Evolutionary conservation across 2,113 vertebrate genomes (phyloP), one percentile per base, ranked within the genome.

Genomic region (Dromiciops gliroides): DNA sequence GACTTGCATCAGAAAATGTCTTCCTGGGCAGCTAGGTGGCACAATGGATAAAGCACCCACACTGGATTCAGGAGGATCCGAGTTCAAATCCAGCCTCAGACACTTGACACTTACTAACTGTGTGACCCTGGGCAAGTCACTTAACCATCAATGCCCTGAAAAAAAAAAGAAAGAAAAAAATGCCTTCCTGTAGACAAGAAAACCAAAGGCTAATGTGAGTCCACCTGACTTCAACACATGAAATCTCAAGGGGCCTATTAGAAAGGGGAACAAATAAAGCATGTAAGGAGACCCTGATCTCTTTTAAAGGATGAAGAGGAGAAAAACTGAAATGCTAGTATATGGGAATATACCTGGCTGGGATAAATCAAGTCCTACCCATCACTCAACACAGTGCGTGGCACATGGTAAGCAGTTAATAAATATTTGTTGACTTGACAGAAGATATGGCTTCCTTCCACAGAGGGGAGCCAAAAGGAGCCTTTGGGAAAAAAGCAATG

Each of bases 141-240:
- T n/a, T n/a, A n/a, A n/a, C n/a, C n/a, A n/a, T n/a, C n/a, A n/a
- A n/a, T n/a, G n/a, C n/a, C n/a, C n/a, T n/a, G n/a, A n/a, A n/a
- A n/a, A n/a, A n/a, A n/a, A n/a, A n/a, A n/a, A n/a, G n/a, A n/a
- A n/a, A n/a, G n/a, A n/a, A n/a, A n/a, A n/a, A n/a, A n/a, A 75
- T 50, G n/a, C 51, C 92, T 96, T 19, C 90, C 56, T 89, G 90
- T 75, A n/a, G 51, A 67, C n/a, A 95, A 75, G 94, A 89, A 50
- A 26, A 60, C 44, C 2, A 94, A 93, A 93, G 28, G 28, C 14
- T 50, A 83, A 90, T n/a, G 11, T 44, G 31, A 51, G 91, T 3
- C 50, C 25, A 10, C 19, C 22, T 49, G 83, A 93, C 25, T 88
- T 75, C 83, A 75, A 50, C 26, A 94, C 25, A 16, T 44, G 52